Percentiles rank a stretch among this genome's conserved stretches.
phyloP scores from a whole-genome alignment of 53 echinoderm and acorn worm species.

The Holothuria scabra region DNA sequence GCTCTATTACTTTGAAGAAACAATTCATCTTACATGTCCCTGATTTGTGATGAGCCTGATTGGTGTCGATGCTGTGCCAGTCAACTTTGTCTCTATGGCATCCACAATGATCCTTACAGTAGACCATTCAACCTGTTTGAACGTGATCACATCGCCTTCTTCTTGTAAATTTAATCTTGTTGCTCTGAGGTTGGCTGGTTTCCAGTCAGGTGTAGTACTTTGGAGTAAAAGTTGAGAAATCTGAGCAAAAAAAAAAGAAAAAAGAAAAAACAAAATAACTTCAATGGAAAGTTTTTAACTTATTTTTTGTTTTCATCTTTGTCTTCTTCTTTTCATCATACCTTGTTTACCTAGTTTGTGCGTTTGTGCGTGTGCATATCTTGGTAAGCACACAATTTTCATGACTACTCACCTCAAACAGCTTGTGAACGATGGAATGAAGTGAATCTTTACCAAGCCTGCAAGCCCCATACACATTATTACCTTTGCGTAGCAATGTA shows the following conservation, averaged over 20 bases:
- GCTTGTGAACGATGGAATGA: too few species aligned
- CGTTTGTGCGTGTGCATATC: too few species aligned
- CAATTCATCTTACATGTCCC: conserved; percentile 67
- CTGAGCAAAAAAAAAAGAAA: too few species aligned
- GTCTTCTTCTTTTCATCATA: too few species aligned
- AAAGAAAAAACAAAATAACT: background rate
- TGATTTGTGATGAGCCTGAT: conserved; percentile 98
- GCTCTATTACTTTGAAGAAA: background rate
- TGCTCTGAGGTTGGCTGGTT: conserved; percentile 77
- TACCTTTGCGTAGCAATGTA: too few species aligned
- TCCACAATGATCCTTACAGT: conserved; percentile 86
- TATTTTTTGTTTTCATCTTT: background rate
- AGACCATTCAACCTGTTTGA: conserved; percentile 99
- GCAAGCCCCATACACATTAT: too few species aligned
- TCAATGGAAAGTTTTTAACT: background rate
- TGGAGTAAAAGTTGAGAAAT: conserved; percentile 85
- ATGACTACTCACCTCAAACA: too few species aligned
- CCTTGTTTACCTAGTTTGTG: too few species aligned
- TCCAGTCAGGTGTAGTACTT: conserved; percentile 92
- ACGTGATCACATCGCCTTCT: conserved; percentile 87
- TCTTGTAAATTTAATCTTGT: conserved; percentile 83
- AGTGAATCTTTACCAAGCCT: too few species aligned
- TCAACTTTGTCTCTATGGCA: conserved; percentile 76
- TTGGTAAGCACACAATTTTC: too few species aligned
- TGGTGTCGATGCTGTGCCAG: conserved; percentile 79